Percentiles rank a stretch among this genome's conserved stretches.
Evolutionary conservation across 2,113 vertebrate genomes (phyloP).

Genomic region (Pyxicephalus adspersus): DNA sequence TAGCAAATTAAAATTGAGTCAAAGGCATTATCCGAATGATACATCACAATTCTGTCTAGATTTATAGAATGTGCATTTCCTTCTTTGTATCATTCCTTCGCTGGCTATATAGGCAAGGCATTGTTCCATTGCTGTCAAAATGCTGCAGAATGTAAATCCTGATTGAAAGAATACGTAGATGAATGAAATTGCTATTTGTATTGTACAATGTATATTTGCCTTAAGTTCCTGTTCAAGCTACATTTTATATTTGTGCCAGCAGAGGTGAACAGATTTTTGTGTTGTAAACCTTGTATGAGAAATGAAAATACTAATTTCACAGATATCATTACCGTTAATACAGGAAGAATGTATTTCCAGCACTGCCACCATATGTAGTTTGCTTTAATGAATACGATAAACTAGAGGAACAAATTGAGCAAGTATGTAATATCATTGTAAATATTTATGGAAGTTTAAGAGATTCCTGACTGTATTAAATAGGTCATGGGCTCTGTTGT

Average conservation of each 20-base stretch:
- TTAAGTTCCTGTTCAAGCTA: too few species aligned
- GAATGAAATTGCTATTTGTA: too few species aligned
- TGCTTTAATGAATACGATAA: slow-evolving; percentile 56
- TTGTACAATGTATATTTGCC: too few species aligned
- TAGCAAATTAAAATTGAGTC: too few species aligned
- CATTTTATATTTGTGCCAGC: too few species aligned
- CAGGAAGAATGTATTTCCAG: slow-evolving; percentile 26
- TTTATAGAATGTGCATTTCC: too few species aligned
- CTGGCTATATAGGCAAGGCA: too few species aligned
- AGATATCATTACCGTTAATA: slow-evolving; percentile 48
- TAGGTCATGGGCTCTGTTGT: slow-evolving; percentile 54
- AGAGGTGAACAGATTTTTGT: slow-evolving; percentile 39
- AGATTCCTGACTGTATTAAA: slow-evolving; percentile 56
- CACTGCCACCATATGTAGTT: slow-evolving; percentile 46
- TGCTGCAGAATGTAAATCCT: too few species aligned
- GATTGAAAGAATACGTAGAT: too few species aligned
- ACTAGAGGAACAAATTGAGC: slow-evolving; percentile 55
- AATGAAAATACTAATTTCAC: slow-evolving; percentile 50
- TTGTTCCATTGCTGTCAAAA: too few species aligned
- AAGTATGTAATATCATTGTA: slow-evolving; percentile 53
- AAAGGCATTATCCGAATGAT: too few species aligned
- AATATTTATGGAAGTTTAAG: slow-evolving; percentile 56
- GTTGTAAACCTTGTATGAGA: slow-evolving; percentile 42
- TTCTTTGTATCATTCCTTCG: not conserved
- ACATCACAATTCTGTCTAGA: too few species aligned